A percentile compares a stretch with the other conserved stretches of the same genome.
Conservation (phyloP, 2,113 vertebrate genomes). For the Hydrochoerus hydrochaeris region DNA sequence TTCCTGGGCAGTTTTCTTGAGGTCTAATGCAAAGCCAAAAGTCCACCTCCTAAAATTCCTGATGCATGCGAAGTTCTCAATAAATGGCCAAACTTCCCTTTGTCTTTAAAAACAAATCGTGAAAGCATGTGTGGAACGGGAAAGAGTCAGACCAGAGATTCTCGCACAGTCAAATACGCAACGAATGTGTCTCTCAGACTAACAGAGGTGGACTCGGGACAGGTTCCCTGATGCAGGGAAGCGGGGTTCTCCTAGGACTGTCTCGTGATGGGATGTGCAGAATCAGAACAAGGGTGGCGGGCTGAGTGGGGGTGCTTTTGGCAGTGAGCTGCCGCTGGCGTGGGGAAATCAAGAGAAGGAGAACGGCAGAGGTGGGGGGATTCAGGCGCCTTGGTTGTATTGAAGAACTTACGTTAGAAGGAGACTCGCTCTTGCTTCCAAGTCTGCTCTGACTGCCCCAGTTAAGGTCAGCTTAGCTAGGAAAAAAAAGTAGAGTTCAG, state of each 20-base stretch:
- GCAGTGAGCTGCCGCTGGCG: too few relatives aligned
- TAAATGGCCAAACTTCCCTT: not conserved
- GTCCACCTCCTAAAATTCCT: not conserved
- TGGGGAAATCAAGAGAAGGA: too few relatives aligned
- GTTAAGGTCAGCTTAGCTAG: too few relatives aligned
- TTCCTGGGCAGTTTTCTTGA: not conserved
- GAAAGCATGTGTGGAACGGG: not conserved
- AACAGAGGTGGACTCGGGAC: not conserved
- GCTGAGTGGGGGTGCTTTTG: too few relatives aligned
- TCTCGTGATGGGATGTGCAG: too few relatives aligned
- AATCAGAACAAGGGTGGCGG: too few relatives aligned
- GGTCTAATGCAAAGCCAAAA: not conserved
- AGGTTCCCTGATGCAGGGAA: not conserved
- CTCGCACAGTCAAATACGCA: not conserved
- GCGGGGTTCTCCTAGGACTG: not conserved
- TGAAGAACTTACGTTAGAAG: too few relatives aligned
- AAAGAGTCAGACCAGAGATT: accelerated
- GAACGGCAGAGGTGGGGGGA: too few relatives aligned
- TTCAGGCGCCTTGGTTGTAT: too few relatives aligned
- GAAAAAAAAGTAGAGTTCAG: too few relatives aligned
- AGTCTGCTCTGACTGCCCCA: too few relatives aligned
- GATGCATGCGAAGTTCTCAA: not conserved
- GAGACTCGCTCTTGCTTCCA: too few relatives aligned
- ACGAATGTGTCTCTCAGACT: not conserved
- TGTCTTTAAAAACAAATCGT: not conserved